A percentile compares a stretch with the other conserved stretches of the same genome.
phyloP scores from a whole-genome alignment of 2,113 vertebrate genomes.

The Calonectris borealis region DNA sequence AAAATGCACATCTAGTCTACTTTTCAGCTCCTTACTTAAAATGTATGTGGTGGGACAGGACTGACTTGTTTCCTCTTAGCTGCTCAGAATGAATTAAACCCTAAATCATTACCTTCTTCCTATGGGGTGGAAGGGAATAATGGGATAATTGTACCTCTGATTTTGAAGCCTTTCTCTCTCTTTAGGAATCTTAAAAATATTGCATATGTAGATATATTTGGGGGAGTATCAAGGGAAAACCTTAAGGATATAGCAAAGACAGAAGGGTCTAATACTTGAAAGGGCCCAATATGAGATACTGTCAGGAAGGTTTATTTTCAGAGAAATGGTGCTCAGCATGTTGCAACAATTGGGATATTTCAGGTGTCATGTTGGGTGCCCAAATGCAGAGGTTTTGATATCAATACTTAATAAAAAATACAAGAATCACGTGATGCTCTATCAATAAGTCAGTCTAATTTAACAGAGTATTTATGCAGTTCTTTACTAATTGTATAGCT shows the following conservation, averaged over 20 bases:
- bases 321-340: background rate
- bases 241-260: background rate
- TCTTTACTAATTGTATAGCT: background rate
- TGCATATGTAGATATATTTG: background rate
- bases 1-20: background rate
- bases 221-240: background rate
- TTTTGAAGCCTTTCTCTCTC: background rate
- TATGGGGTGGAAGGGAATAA: background rate
- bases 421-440: background rate
- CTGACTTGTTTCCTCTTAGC: background rate
- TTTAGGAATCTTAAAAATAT: background rate
- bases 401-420: background rate
- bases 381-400: background rate
- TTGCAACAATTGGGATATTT: background rate
- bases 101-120: background rate
- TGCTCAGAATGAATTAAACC: background rate
- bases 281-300: background rate
- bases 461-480: background rate
- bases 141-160: background rate
- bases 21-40: background rate
- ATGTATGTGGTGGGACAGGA: background rate
- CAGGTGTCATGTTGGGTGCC: background rate
- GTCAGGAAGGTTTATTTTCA: background rate
- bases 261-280: background rate
- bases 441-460: background rate